Evolutionary conservation across 1,140 invertebrate genomes (phyloP).

Genomic region (Drosophila nannoptera): DNA sequence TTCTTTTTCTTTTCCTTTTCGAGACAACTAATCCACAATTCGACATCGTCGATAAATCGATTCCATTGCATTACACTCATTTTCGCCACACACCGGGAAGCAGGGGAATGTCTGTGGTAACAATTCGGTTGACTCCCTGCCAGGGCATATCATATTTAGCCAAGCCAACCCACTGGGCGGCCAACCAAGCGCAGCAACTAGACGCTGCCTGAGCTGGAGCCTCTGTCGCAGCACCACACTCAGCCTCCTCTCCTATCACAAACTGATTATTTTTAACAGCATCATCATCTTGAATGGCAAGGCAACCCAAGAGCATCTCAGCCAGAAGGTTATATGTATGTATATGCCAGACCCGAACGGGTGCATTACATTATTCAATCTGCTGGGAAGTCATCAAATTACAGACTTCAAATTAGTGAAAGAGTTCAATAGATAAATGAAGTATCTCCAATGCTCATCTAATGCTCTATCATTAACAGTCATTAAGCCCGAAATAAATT

Average conservation of each 20-base stretch:
- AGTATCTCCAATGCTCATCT: too few species aligned
- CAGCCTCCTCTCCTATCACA: conserved; percentile 60
- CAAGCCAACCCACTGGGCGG: conserved; percentile 41
- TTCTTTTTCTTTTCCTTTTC: conserved; percentile 12
- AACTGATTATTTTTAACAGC: conserved; percentile 78
- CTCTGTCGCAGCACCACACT: conserved; percentile 14
- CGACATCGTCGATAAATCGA: conserved; percentile 37
- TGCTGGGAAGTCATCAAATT: not conserved
- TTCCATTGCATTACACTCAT: conserved; percentile 54
- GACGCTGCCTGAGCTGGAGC: conserved; percentile 17
- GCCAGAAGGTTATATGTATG: conserved; percentile 27
- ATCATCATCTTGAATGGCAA: conserved; percentile 67
- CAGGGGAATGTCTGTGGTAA: conserved; percentile 57
- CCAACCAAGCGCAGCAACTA: conserved; percentile 27
- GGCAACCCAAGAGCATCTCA: conserved; percentile 45
- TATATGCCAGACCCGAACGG: not conserved
- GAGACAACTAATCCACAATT: conserved; percentile 68
- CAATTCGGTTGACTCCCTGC: conserved; percentile 73
- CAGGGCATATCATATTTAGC: conserved; percentile 70
- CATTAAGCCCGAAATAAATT: too few species aligned
- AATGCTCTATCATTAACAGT: too few species aligned
- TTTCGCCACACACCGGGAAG: conserved; percentile 53
- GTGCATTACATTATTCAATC: conserved; percentile 1
- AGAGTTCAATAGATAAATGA: too few species aligned
- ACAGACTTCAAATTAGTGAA: not conserved